Conservation (phyloP, 1,140 invertebrate genomes). For the Cherax destructor region DNA sequence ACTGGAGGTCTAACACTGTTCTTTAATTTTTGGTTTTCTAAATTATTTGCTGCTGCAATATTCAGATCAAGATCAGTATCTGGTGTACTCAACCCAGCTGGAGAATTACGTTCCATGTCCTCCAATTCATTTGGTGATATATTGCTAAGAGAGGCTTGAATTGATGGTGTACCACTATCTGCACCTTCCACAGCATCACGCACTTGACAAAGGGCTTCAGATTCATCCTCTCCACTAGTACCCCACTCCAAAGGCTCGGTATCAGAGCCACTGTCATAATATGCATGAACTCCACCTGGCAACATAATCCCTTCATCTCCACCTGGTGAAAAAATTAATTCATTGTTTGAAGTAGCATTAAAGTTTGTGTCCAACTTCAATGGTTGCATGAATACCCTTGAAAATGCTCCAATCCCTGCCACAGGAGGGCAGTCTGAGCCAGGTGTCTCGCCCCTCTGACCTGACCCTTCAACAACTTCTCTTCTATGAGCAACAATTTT, state of each 20-base stretch:
- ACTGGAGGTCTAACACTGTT: constrained; percentile 45
- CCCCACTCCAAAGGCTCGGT: constrained; percentile 49
- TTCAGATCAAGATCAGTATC: constrained; percentile 50
- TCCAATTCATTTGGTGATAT: neutral
- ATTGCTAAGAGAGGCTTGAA: constrained; percentile 11
- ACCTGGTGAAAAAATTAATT: constrained; percentile 58
- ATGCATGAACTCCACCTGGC: constrained; percentile 37
- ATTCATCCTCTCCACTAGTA: neutral
- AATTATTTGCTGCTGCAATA: neutral
- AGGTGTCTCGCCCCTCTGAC: constrained; percentile 48
- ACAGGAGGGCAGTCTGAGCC: constrained; percentile 58
- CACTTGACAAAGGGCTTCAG: constrained; percentile 5
- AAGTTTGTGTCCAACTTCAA: constrained; percentile 30
- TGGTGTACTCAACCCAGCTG: constrained; percentile 56
- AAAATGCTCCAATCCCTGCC: constrained; percentile 26
- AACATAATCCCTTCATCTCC: constrained; percentile 61
- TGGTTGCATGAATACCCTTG: constrained; percentile 27
- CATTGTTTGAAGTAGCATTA: neutral
- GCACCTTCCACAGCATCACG: constrained; percentile 57
- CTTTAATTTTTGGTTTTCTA: neutral
- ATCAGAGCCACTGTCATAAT: constrained; percentile 44
- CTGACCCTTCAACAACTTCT: neutral
- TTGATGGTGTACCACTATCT: constrained; percentile 12
- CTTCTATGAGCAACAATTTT: neutral
- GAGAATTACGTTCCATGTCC: constrained; percentile 51